Conservation (phyloP, 1,140 invertebrate species). For the Panagrolaimus sp. region DNA sequence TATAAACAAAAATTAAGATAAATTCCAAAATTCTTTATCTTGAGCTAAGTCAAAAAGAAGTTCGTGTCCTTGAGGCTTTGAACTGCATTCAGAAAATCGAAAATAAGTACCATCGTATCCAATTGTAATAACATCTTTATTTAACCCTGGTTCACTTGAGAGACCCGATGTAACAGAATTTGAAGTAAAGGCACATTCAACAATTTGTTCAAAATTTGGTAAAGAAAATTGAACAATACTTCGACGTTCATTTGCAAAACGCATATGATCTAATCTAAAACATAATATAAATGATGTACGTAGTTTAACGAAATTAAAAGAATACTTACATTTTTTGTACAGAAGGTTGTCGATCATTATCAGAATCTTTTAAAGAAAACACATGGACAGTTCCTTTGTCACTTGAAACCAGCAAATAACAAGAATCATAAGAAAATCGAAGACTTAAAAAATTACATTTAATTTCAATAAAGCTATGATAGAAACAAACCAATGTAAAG, state of each 20-base stretch:
- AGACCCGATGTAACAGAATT: not conserved
- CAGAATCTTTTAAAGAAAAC: not conserved
- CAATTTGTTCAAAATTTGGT: not conserved
- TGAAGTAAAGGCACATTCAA: not conserved
- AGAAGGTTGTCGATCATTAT: not conserved
- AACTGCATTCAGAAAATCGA: not conserved
- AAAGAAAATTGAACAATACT: not conserved
- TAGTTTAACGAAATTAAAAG: too few species aligned
- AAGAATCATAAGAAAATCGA: not conserved
- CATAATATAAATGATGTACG: too few species aligned
- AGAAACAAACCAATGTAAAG: not conserved
- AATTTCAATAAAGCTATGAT: too few species aligned
- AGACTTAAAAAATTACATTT: not conserved
- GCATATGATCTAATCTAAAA: too few species aligned
- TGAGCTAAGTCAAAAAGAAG: not conserved
- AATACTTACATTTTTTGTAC: not conserved
- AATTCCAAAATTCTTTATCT: not conserved
- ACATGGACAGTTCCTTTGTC: conserved; percentile 9
- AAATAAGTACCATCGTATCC: conserved; percentile 14
- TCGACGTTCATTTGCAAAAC: too few species aligned
- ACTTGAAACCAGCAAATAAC: not conserved
- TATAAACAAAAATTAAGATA: not conserved
- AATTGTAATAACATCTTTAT: conserved; percentile 11
- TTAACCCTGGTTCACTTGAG: not conserved
- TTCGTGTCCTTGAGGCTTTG: not conserved